These are phyloP conservation scores for Bellardia pandia DNA, from an alignment of 2,888 invertebrate species.

Conservation along the genomic window DNA sequence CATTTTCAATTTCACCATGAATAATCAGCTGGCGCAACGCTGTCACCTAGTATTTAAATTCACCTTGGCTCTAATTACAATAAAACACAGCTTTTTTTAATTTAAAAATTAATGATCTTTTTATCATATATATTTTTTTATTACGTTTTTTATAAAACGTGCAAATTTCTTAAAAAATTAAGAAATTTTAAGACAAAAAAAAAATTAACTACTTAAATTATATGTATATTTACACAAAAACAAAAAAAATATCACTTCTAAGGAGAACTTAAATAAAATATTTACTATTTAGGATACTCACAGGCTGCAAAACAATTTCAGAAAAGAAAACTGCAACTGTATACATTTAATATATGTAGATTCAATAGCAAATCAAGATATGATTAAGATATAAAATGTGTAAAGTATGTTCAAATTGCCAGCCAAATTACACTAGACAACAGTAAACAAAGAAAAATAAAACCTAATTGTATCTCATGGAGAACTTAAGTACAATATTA, in stretches of 20 bases:
- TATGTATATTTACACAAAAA: slow-evolving; percentile 45
- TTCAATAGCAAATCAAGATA: neutral
- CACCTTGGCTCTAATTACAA: neutral
- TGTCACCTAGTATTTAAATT: no score
- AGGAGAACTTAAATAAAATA: slow-evolving; percentile 20
- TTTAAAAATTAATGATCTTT: slow-evolving; percentile 11
- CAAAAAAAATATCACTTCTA: slow-evolving; percentile 47
- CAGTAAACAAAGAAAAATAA: neutral
- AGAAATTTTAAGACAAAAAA: slow-evolving; percentile 34
- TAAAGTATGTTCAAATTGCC: neutral
- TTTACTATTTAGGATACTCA: slow-evolving; percentile 40
- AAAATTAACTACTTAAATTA: slow-evolving; percentile 63
- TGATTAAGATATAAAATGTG: neutral
- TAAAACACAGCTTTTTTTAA: no score
- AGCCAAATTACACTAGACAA: slow-evolving; percentile 40
- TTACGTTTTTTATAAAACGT: neutral
- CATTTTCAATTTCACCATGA: no score
- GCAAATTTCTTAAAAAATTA: slow-evolving; percentile 53
- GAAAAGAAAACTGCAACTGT: neutral
- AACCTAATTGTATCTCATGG: slow-evolving; percentile 57
- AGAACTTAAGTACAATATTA: slow-evolving; percentile 74
- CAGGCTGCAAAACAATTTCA: neutral
- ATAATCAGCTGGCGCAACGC: no score
- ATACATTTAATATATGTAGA: neutral
- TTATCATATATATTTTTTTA: neutral